Base-by-base conservation (phyloP, 2,888 invertebrate genomes). In the Orchesellides sinensis region DNA sequence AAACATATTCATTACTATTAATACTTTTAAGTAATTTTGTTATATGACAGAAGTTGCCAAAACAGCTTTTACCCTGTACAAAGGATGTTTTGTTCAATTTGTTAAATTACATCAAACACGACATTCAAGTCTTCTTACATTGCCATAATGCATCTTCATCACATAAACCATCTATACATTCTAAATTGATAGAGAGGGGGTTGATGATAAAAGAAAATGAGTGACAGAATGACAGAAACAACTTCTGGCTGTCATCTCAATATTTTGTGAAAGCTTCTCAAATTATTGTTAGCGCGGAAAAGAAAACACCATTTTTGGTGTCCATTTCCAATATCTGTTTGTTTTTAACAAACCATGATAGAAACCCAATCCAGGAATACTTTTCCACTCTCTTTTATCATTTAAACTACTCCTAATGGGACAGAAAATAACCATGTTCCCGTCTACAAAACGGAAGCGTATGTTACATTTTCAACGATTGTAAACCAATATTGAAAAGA, bases 191-290 rank as follows among this genome's bases (percentile, higher is more conserved):
- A 40, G 40, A 5, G 10, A 32, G 32, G 10, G 32, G 4, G n/a
- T 27, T 61, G 61, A n/a, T n/a, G n/a, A 61, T 61, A 61, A 61
- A 29, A 35, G 25, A 19, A 61, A 61, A 21, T 61, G 61, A 61
- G 32, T 61, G 61, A 32, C 61, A 61, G 61, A 61, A 61, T 61
- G 61, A 32, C 61, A 61, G 61, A 61, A 61, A 32, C 61, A 61
- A 61, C 61, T 32, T 19, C 23, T 32, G 29, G 32, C 61, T 61
- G 61, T 61, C 61, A 61, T 32, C 19, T 27, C 12, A 56, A 56
- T 56, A 56, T 56, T 56, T 56, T 23, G 56, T 25, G 56, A 56
- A 23, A 25, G 56, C 56, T 49, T 12, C 27, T 56, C 1, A 6
- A 25, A 25, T 25, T 19, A 8, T 25, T 56, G 25, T 23, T 2